Percentiles rank a stretch among this genome's conserved stretches.
Conservation (phyloP, 2,113 vertebrate genomes). For the Pontoporia blainvillei region DNA sequence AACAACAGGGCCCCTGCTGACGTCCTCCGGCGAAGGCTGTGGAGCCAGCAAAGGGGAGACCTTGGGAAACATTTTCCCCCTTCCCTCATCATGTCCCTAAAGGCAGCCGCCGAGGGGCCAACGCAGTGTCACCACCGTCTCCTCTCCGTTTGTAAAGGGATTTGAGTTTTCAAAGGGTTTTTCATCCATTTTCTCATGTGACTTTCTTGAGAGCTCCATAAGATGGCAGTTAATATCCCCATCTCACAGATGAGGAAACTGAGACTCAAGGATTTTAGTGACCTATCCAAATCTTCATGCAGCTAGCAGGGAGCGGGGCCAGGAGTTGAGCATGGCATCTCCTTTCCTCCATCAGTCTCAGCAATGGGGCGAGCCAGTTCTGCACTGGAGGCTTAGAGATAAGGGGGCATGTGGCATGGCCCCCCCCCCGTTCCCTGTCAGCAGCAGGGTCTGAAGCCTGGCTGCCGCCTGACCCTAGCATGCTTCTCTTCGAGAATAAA, state of each 20-base stretch:
- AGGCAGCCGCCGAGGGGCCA: background rate
- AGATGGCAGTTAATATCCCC: background rate
- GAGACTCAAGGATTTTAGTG: background rate
- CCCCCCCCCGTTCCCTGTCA: background rate
- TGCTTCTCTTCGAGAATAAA: background rate
- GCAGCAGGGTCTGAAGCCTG: background rate
- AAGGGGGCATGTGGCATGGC: background rate
- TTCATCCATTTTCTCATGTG: background rate
- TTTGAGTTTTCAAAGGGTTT: background rate
- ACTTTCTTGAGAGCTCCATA: background rate
- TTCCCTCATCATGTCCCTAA: background rate
- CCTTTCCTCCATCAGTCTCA: background rate
- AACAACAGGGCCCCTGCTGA: background rate
- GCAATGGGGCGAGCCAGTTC: background rate
- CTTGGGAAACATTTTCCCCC: background rate
- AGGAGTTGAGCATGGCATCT: background rate
- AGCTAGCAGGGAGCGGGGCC: background rate
- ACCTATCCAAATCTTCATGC: background rate
- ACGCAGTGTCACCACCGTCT: fast-evolving
- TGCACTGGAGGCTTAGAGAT: background rate
- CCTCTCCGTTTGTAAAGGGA: background rate
- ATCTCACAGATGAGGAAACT: background rate
- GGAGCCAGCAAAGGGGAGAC: background rate
- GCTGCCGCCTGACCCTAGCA: background rate
- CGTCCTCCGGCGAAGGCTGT: fast-evolving